Percentiles rank a stretch among this genome's conserved stretches.
These are phyloP conservation scores for Dascyllus trimaculatus DNA, from an alignment of 2,113 vertebrate genomes.

Conservation along the genomic window DNA sequence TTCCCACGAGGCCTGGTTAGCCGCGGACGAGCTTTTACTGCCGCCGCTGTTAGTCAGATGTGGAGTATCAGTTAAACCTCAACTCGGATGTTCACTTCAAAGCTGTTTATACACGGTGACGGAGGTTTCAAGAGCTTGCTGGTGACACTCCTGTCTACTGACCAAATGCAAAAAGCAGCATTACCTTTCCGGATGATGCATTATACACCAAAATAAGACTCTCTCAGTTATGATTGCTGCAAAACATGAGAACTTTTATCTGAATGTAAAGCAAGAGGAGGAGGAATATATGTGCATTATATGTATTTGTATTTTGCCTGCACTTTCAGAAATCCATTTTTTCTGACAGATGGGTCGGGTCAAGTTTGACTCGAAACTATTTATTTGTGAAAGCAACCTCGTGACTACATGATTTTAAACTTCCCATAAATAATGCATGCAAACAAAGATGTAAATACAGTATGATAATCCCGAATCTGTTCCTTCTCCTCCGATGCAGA, in stretches of 20 bases:
- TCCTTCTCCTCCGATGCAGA: too few relatives aligned
- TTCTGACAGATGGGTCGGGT: too few relatives aligned
- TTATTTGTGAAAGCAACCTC: neutral
- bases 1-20: conserved; percentile 58
- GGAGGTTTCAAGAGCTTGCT: neutral
- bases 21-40: neutral
- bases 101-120: neutral
- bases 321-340: too few relatives aligned
- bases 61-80: conserved; percentile 22
- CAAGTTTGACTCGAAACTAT: neutral
- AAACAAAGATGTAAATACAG: too few relatives aligned
- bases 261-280: conserved; percentile 37
- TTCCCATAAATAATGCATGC: too few relatives aligned
- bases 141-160: neutral
- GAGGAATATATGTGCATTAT: too few relatives aligned
- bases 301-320: too few relatives aligned
- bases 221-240: neutral
- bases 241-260: neutral
- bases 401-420: too few relatives aligned
- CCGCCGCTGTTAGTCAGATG: conserved; percentile 9
- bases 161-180: neutral
- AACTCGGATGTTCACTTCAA: neutral
- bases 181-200: neutral
- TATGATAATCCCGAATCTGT: too few relatives aligned
- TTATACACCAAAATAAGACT: neutral